phyloP scores from a whole-genome alignment of 2,888 invertebrate species.

The Phragmatobia fuliginosa region DNA sequence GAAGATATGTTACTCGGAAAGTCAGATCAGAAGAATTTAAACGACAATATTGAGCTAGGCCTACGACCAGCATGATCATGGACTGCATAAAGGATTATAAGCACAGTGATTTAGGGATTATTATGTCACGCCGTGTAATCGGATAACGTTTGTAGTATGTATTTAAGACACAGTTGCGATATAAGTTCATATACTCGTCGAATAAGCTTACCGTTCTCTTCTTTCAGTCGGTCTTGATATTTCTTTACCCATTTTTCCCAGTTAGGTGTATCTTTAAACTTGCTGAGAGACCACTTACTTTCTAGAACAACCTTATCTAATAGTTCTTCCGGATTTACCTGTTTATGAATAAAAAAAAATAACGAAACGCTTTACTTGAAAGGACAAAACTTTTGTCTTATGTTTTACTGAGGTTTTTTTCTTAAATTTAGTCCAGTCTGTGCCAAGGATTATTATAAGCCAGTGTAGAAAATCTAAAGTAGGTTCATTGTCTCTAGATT shows the following conservation, averaged over 20 bases:
- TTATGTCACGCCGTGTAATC: neutral
- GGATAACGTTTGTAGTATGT: neutral
- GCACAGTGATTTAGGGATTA: neutral
- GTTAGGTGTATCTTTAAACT: slow-evolving; percentile 60
- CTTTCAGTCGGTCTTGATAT: slow-evolving; percentile 68
- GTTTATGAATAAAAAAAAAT: slow-evolving; percentile 21
- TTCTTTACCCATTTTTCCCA: slow-evolving; percentile 74
- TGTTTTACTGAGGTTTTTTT: neutral
- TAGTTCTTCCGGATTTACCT: slow-evolving; percentile 69
- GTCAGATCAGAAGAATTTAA: too few relatives aligned
- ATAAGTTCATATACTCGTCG: too few relatives aligned
- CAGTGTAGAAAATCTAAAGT: neutral
- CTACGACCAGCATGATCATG: too few relatives aligned
- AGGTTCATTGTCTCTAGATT: neutral
- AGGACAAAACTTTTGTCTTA: neutral
- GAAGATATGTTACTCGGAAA: too few relatives aligned
- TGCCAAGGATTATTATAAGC: too few relatives aligned
- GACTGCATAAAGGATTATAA: too few relatives aligned
- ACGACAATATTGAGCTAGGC: too few relatives aligned
- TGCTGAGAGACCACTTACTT: slow-evolving; percentile 81
- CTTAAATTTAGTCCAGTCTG: neutral
- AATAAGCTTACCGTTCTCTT: slow-evolving; percentile 62
- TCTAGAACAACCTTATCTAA: slow-evolving; percentile 59
- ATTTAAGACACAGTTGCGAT: too few relatives aligned
- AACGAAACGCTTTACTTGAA: neutral